Conservation (phyloP, 2,113 vertebrate species). For the Murina feae region DNA sequence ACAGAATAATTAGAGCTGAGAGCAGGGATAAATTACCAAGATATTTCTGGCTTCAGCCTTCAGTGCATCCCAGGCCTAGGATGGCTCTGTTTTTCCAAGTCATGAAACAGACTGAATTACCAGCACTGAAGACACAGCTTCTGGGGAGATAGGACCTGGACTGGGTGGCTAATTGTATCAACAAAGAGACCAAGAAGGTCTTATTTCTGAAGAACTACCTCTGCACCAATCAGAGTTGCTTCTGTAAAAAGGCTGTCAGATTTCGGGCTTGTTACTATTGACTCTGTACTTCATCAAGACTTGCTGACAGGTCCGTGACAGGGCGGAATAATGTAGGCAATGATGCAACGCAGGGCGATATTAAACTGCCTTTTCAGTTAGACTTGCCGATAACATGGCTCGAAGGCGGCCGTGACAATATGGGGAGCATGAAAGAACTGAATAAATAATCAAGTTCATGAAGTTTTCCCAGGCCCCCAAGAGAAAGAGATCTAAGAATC, state of each 20-base stretch:
- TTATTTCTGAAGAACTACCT: slow-evolving; percentile 57
- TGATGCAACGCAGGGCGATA: slow-evolving; percentile 44
- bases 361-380: slow-evolving; percentile 52
- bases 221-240: neutral
- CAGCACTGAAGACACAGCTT: slow-evolving; percentile 20
- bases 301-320: slow-evolving; percentile 54
- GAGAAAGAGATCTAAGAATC: neutral
- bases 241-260: slow-evolving; percentile 40
- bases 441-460: slow-evolving; percentile 21
- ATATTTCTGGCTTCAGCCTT: slow-evolving; percentile 44
- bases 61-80: neutral
- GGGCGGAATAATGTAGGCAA: slow-evolving; percentile 53
- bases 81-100: slow-evolving; percentile 24
- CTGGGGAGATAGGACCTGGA: neutral
- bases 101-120: neutral
- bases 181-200: slow-evolving; percentile 45
- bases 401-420: slow-evolving; percentile 34
- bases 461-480: slow-evolving; percentile 28
- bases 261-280: slow-evolving; percentile 29
- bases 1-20: slow-evolving; percentile 60
- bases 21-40: slow-evolving; percentile 49
- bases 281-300: slow-evolving; percentile 68
- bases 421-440: slow-evolving; percentile 24
- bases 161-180: slow-evolving; percentile 28
- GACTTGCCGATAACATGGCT: slow-evolving; percentile 41